phyloP scores from a whole-genome alignment of 2,888 invertebrate genomes.

The Cheiracanthium punctorium region DNA sequence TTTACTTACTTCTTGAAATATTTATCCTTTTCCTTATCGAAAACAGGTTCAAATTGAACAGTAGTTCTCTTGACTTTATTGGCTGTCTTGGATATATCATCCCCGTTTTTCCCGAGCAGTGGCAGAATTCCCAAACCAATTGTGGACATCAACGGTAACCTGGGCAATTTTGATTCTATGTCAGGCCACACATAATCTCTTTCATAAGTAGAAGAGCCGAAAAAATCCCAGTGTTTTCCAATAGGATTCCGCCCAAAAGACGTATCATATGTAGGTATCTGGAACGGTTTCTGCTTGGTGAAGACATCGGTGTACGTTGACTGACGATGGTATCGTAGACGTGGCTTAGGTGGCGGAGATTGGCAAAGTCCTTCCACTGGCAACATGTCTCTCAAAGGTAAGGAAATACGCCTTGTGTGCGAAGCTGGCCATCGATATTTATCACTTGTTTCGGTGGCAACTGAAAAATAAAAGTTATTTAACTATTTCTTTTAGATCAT shows the following conservation, averaged over 20 bases:
- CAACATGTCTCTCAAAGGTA: background rate
- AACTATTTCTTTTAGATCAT: no score
- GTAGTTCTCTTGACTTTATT: no score
- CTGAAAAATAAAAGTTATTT: background rate
- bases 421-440: constrained; percentile 26
- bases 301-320: constrained; percentile 31
- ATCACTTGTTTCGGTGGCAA: constrained; percentile 29
- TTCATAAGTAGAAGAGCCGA: constrained; percentile 22
- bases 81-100: no score
- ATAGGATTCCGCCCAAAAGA: constrained; percentile 21
- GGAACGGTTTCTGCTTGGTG: background rate
- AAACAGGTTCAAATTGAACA: no score
- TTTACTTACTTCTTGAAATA: no score
- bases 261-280: background rate
- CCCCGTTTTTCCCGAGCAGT: constrained; percentile 5
- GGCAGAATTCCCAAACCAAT: constrained; percentile 42
- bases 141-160: background rate
- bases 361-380: background rate
- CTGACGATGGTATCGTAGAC: constrained; percentile 31
- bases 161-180: background rate
- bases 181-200: constrained; percentile 26
- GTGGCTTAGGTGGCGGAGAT: constrained; percentile 28
- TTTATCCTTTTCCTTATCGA: no score
- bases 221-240: constrained; percentile 15
- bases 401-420: background rate